Evolutionary conservation across 1,140 invertebrate species (phyloP), one percentile per base, ranked within the genome.

Genomic region (Ganaspis sp.): DNA sequence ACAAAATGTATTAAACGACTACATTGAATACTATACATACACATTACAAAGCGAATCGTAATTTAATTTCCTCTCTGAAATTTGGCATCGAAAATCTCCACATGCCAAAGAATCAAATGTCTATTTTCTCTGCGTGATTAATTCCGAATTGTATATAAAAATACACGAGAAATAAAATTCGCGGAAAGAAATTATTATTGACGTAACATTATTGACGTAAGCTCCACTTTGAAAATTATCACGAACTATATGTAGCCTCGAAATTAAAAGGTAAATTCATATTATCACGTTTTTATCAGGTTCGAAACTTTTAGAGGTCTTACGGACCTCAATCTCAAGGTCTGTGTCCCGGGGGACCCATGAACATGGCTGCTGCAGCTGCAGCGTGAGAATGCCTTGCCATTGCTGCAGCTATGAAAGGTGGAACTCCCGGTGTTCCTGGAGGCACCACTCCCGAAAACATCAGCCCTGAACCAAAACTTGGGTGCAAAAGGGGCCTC

Each of bases 291-390:
- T 64, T 64, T 26, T 64, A 64, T 26, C 23, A n/a, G 58, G 23
- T 64, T 29, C 26, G 21, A 64, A 64, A 23, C 58, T 64, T 64
- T 15, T n/a, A n/a, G 12, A 64, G 58, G 58, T 34, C 58, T 64
- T 21, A 34, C 4, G 26, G 12, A 64, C 58, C 11, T 64, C 23
- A 64, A 64, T 75, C 42, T 88, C 88, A 91, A 84, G 88, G 88
- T 80, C 89, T 87, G 79, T 90, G 90, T 81, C 89, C 89, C 73
- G 90, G 90, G 40, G 90, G 90, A 69, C 87, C 88, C 90, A 91
- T 91, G 78, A 91, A 91, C 90, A 91, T 91, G 77, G 90, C 90
- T 34, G 90, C 90, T 72, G 90, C 90, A 6, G 90, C 90, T 0
- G 89, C 90, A 23, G 89, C 90, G 79, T 91, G 90, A 70, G 85